Evolutionary conservation across 2,888 invertebrate species (phyloP), one percentile per base, ranked within the genome.

Genomic region (Eristalis arbustorum): DNA sequence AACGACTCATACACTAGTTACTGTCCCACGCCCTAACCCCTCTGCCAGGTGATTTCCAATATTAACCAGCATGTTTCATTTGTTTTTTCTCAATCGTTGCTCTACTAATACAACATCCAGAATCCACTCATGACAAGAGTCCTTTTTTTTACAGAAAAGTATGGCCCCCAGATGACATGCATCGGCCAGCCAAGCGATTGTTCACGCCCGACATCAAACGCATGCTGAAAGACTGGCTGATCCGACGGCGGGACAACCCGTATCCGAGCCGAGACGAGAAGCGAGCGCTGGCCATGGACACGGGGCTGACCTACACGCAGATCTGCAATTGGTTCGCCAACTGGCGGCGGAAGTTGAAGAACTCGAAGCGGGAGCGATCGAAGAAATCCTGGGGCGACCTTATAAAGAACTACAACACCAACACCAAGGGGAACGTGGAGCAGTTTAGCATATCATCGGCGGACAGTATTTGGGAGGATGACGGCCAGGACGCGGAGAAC

Each of bases 271-370:
- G 96, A 83, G 96, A 96, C 89, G 96, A 96, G 91, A 96, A 96
- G 91, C 96, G 96, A 92, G 94, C 94, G 69, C 92, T 96, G 79
- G 96, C 96, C 1, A 92, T 95, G 25, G 95, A 96, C 92, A 96
- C 96, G 18, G 96, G 96, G 62, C 93, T 96, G 28, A 96, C 96
- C 23, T 96, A 96, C 89, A 96, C 96, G 89, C 96, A 96, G 94
- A 96, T 96, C 92, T 94, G 92, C 88, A 96, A 96, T 92, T 96
- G 96, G 96, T 96, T 96, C 91, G 96, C 96, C n/a, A 96, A 96
- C 90, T 96, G 96, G 96, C 93, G 96, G 82, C 93, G 96, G 89
- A 96, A 96, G 91, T 92, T 96, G 78, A 96, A 96, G 92, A 96
- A 96, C 91, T 96, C 96, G 0, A 96, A 96, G 88, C 94, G 94